Conservation (phyloP, 2,797 vertebrate species). For the Spinus olivaceus region DNA sequence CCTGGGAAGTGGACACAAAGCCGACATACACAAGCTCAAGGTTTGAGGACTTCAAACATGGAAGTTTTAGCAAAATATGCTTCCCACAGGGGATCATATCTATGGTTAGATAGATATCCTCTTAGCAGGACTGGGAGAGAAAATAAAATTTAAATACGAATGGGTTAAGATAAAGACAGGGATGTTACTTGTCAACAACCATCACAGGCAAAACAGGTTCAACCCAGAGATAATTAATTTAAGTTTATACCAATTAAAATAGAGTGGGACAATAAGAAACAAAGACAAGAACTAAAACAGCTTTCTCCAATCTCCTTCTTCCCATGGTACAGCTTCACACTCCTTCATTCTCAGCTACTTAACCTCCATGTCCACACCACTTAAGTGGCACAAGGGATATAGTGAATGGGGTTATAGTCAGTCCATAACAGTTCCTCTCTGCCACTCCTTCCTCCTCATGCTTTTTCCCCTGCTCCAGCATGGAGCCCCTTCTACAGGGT, state of each 20-base stretch:
- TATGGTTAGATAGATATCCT: background rate
- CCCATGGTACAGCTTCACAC: background rate
- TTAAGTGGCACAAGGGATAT: background rate
- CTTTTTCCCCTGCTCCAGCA: background rate
- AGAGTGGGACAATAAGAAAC: background rate
- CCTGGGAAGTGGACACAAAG: rapidly evolving
- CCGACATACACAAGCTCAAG: rapidly evolving
- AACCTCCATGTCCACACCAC: background rate
- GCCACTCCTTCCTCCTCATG: rapidly evolving
- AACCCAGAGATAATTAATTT: background rate
- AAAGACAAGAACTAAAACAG: background rate
- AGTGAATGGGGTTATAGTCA: rapidly evolving
- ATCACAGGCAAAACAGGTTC: background rate
- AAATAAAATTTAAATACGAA: background rate
- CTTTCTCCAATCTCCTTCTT: background rate
- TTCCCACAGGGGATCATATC: rapidly evolving
- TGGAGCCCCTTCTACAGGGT: rapidly evolving
- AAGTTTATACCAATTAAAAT: background rate
- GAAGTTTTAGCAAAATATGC: too few relatives aligned
- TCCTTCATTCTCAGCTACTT: background rate
- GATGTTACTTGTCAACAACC: background rate
- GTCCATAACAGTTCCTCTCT: background rate
- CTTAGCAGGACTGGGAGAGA: background rate
- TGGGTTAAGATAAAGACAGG: background rate
- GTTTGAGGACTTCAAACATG: background rate